Percentiles rank a stretch among this genome's conserved stretches.
Conservation (phyloP, 2,888 invertebrate species). For the Augochlorella aurata region DNA sequence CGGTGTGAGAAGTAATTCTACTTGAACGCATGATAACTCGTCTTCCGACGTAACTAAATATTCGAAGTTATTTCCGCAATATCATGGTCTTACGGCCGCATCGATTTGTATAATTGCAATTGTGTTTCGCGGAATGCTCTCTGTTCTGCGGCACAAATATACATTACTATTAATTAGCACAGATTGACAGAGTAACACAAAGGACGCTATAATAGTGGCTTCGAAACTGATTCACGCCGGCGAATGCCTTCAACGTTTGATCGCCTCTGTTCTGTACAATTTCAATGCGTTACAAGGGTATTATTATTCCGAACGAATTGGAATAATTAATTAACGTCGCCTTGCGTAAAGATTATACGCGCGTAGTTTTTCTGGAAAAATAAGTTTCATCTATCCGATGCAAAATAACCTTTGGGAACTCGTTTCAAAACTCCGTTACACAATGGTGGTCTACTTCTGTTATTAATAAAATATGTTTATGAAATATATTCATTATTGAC, state of each 20-base stretch:
- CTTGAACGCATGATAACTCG: background rate
- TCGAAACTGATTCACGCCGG: background rate
- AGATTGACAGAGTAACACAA: background rate
- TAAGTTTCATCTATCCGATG: too few species aligned
- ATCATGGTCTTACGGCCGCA: background rate
- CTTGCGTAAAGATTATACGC: too few species aligned
- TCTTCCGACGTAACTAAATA: background rate
- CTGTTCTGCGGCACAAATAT: background rate
- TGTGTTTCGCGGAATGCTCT: background rate
- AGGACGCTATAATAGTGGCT: background rate
- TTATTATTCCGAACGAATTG: background rate
- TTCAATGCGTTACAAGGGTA: background rate
- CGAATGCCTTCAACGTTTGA: constrained; percentile 10
- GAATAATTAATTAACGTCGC: background rate
- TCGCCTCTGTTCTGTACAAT: constrained; percentile 11
- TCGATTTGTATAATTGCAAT: background rate
- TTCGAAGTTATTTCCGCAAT: background rate
- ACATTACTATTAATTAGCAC: constrained; percentile 19
- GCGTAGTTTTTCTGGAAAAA: background rate
- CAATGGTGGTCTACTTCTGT: too few species aligned
- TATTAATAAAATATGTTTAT: too few species aligned
- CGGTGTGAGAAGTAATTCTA: too few species aligned
- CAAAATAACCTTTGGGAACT: too few species aligned
- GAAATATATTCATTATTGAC: too few species aligned
- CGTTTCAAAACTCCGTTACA: too few species aligned